These are phyloP conservation scores for Alethe diademata DNA, from an alignment of 2,113 vertebrate genomes.

Conservation along the genomic window DNA sequence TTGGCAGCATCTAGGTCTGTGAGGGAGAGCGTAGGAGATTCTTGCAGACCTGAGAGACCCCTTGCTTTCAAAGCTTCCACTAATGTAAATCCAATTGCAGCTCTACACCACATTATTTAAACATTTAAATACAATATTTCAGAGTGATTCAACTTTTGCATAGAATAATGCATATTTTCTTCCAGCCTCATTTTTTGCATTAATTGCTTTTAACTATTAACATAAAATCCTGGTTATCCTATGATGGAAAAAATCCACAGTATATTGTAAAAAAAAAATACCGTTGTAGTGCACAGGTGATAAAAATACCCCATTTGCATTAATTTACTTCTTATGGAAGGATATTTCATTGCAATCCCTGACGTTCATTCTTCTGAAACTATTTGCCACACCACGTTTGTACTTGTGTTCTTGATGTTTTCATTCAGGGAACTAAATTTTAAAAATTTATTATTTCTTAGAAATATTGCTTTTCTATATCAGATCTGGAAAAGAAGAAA, in stretches of 20 bases:
- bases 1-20: background rate
- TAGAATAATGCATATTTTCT: background rate
- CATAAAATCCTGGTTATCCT: background rate
- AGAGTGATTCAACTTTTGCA: background rate
- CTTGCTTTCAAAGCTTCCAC: background rate
- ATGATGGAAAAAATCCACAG: background rate
- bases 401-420: background rate
- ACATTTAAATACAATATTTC: background rate
- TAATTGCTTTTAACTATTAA: background rate
- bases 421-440: background rate
- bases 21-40: background rate
- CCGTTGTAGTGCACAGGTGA: accelerated
- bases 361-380: background rate
- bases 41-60: background rate
- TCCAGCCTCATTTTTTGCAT: background rate
- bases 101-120: background rate
- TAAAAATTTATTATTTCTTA: background rate
- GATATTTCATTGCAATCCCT: background rate
- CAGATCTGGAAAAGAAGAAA: background rate
- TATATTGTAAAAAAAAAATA: background rate
- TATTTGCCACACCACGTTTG: background rate
- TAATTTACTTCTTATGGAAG: background rate
- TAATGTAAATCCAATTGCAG: background rate
- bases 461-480: background rate
- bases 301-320: background rate